Evolutionary conservation across 2,888 invertebrate genomes (phyloP), one percentile per base, ranked within the genome.

Genomic region (Portevinia maculata): DNA sequence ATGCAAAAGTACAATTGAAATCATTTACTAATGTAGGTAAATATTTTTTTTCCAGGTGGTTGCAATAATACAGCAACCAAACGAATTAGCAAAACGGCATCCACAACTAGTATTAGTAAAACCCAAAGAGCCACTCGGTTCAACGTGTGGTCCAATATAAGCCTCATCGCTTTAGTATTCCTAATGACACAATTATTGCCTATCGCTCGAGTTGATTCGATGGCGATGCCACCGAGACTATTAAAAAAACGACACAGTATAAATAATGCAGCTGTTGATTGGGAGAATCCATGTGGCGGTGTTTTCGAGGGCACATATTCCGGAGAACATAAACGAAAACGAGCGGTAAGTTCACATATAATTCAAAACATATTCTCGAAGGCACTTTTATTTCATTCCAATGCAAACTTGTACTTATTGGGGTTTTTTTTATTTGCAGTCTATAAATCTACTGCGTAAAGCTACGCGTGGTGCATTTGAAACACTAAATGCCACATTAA

Each of bases 201-300:
- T 52, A 85, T 86, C 30, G 67, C 70, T 34, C 71, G 85, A 65
- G 86, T 85, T 0, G 86, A 86, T 1, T 60, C 86, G 6, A 53
- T 83, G 9, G 85, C 85, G 0, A 74, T 85, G 2, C 71, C 79
- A 59, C 69, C 79, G 0, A 85, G 87, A 60, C 55, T 55, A 41
- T 57, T 84, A 34, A 74, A 44, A 37, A 84, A 79, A 52, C 79
- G 65, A 30, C 79, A 70, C 24, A 83, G 81, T 53, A 64, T 64
- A 32, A 69, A 34, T 34, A 28, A 34, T 50, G 6, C 46, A 37
- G 34, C 34, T 37, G 46, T 87, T 1, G 88, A 87, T 21, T 90
- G 90, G 90, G 86, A 87, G 81, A 89, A 90, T 87, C 88, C 90
- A 17, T 90, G 90, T 64, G 86, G 86, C 8, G 88, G 88, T 5